Evolutionary conservation across 1,140 invertebrate genomes (phyloP).

Genomic region (Pomphorhynchus laevis): DNA sequence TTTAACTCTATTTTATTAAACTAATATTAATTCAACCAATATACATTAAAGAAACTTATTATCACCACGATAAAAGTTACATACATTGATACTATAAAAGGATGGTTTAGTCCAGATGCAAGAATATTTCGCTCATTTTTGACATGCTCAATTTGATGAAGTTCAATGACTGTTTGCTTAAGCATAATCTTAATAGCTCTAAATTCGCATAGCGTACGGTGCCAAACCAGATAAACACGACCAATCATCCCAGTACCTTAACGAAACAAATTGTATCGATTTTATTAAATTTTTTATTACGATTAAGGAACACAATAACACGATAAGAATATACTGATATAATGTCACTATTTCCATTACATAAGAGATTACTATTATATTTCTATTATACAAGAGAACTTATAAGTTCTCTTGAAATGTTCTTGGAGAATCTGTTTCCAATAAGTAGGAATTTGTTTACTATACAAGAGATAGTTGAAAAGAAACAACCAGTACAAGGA

Average conservation of each 20-base stretch:
- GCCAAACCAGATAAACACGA: slow-evolving; percentile 42
- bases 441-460: no score
- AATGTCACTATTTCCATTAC: no score
- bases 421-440: no score
- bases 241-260: slow-evolving; percentile 67
- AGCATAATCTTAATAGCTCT: slow-evolving; percentile 58
- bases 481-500: no score
- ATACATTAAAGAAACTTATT: background rate
- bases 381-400: no score
- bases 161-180: slow-evolving; percentile 50
- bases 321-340: no score
- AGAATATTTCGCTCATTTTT: slow-evolving; percentile 67
- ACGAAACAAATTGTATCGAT: background rate
- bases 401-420: no score
- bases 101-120: slow-evolving; percentile 35
- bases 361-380: no score
- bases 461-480: no score
- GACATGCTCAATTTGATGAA: slow-evolving; percentile 58
- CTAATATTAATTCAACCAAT: slow-evolving; percentile 4
- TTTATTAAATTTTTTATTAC: background rate
- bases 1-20: background rate
- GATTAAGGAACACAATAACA: no score
- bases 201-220: slow-evolving; percentile 32
- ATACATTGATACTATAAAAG: slow-evolving; percentile 71
- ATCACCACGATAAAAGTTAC: slow-evolving; percentile 15